Base-by-base conservation (phyloP, 2,888 invertebrate genomes). In the Chalcis sispes region DNA sequence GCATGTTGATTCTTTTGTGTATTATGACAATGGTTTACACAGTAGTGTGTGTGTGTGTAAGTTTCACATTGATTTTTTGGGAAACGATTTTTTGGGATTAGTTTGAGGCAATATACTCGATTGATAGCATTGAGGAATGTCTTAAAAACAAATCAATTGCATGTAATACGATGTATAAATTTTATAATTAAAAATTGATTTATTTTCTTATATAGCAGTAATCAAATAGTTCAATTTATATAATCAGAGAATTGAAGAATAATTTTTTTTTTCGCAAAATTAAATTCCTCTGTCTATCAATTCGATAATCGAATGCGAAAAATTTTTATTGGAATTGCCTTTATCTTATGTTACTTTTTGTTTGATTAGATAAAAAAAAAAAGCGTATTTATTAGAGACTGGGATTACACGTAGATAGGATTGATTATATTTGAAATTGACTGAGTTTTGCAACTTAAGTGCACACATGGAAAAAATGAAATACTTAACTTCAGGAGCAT, bases 1-100 rank as follows among this genome's bases (percentile, higher is more conserved):
- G 87, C 87, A 87, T 85, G 87, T 83, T 72, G 23, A 72, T 81
- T 80, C 83, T 79, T 82, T 62, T 76, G 64, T 74, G 64, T 74
- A 76, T 76, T 72, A 66, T 75, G 70, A 69, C 71, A 72, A 59
- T 84, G 81, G 80, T 82, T 80, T 79, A 84, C 79, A 79, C 79
- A 79, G 83, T 86, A 85, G 84, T 82, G 82, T 81, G 79, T 83
- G 83, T 85, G 80, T 83, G 78, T 59, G 52, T 50, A 20, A 18
- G 77, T 75, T 58, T 75, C 77, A 74, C 71, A 23, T 77, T 66
- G 75, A 23, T 69, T 27, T 59, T 64, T 77, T 77, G 58, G 69
- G 75, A 58, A 76, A 75, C 58, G 72, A 74, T 75, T 50, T n/a
- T 46, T 79, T 78, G 79, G 77, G 71, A 58, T 72, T 66, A 65